Evolutionary conservation across 2,113 vertebrate genomes (phyloP).

Genomic region (Indicator maculatus): DNA sequence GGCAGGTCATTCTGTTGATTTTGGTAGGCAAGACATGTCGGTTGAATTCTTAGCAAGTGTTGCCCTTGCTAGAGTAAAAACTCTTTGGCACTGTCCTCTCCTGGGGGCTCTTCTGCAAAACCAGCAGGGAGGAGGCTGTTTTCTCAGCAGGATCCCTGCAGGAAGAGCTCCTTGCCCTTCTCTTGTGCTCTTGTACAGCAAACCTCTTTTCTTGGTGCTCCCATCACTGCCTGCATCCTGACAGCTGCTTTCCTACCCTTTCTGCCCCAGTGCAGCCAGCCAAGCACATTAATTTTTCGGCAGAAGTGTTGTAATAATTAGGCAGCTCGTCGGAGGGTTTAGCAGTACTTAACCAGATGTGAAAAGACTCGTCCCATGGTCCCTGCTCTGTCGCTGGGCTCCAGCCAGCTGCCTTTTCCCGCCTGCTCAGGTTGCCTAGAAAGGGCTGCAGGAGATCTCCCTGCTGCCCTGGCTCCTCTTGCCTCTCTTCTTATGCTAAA

Average conservation of each 20-base stretch:
- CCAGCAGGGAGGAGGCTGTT: not conserved
- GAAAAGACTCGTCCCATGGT: slow-evolving; percentile 85
- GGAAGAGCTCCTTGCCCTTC: slow-evolving; percentile 13
- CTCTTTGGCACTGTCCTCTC: not conserved
- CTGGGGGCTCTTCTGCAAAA: not conserved
- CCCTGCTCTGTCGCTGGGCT: slow-evolving; percentile 65
- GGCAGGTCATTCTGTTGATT: not conserved
- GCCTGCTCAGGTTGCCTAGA: slow-evolving; percentile 63
- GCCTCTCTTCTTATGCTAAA: slow-evolving; percentile 74
- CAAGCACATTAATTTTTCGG: slow-evolving; percentile 85
- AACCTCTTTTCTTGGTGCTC: slow-evolving; percentile 16
- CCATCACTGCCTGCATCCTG: not conserved
- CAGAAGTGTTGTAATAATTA: slow-evolving; percentile 93
- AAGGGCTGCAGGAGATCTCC: slow-evolving; percentile 53
- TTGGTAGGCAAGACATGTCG: not conserved
- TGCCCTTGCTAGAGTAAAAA: not conserved
- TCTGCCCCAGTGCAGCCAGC: slow-evolving; percentile 76
- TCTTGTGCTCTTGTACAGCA: not conserved
- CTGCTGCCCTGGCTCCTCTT: slow-evolving; percentile 15
- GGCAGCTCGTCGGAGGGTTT: slow-evolving; percentile 80
- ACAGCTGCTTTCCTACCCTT: slow-evolving; percentile 56
- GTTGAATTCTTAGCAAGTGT: not conserved
- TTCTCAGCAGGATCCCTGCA: not conserved
- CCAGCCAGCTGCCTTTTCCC: slow-evolving; percentile 72
- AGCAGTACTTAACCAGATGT: slow-evolving; percentile 94